phyloP scores from a whole-genome alignment of 2,797 vertebrate species.

The Protosalanx chinensis region DNA sequence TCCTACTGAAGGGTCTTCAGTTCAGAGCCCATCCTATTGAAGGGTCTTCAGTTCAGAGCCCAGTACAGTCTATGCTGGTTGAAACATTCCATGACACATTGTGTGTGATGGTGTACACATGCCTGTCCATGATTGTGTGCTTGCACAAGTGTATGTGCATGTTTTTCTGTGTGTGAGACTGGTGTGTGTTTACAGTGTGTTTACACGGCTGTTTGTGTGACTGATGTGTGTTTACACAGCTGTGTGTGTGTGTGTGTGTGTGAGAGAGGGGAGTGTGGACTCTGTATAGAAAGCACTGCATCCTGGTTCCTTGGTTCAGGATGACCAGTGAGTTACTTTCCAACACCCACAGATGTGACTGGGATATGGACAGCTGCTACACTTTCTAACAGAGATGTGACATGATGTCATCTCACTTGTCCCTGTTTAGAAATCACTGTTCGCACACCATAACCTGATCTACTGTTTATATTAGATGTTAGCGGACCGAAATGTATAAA shows the following conservation, averaged over 20 bases:
- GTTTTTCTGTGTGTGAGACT: too few species aligned
- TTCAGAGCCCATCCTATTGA: too few species aligned
- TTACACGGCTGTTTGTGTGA: background rate
- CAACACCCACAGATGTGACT: background rate
- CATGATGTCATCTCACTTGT: background rate
- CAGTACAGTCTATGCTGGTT: background rate
- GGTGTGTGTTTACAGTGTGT: too few species aligned
- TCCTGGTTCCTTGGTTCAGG: constrained; percentile 9
- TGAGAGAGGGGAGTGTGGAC: background rate
- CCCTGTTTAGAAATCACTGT: constrained; percentile 6
- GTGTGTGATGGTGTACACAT: constrained; percentile 28
- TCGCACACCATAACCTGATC: background rate
- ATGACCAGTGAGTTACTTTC: background rate
- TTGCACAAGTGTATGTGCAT: background rate
- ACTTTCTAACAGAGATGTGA: background rate
- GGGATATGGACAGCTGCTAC: background rate
- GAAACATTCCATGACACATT: constrained; percentile 55
- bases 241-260: too few species aligned
- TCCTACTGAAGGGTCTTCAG: too few species aligned
- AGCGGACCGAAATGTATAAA: constrained; percentile 20
- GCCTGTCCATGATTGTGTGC: background rate
- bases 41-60: background rate
- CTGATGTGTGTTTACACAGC: background rate
- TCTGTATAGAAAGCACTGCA: constrained; percentile 28
- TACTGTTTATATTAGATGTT: constrained; percentile 23